These are phyloP conservation scores for Champsocephalus gunnari DNA, from an alignment of 2,797 vertebrate species.

Conservation along the genomic window DNA sequence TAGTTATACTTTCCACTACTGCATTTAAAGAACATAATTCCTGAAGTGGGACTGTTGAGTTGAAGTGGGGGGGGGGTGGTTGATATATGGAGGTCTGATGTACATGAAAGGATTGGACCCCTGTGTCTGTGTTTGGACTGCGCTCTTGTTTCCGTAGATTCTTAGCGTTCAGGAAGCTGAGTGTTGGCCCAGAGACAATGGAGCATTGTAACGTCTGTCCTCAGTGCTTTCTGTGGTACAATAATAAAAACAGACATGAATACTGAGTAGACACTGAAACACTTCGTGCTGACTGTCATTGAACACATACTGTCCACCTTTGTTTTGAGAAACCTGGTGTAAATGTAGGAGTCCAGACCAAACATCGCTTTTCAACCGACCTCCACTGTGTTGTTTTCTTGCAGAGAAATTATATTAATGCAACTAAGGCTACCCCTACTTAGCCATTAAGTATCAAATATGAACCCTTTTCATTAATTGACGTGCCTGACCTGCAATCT, in stretches of 20 bases:
- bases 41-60: constrained; percentile 14
- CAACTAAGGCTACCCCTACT: neutral
- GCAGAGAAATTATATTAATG: neutral
- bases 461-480: neutral
- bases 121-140: constrained; percentile 65
- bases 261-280: constrained; percentile 25
- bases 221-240: constrained; percentile 58
- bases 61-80: neutral
- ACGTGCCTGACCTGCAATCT: too few relatives aligned
- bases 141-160: constrained; percentile 65
- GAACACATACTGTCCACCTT: constrained; percentile 21
- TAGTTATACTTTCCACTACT: too few relatives aligned
- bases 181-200: constrained; percentile 72
- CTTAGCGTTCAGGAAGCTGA: constrained; percentile 67
- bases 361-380: neutral
- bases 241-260: constrained; percentile 25
- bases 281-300: constrained; percentile 8
- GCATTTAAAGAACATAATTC: constrained; percentile 15
- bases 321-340: constrained; percentile 42
- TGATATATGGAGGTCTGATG: constrained; percentile 29
- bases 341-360: constrained; percentile 43
- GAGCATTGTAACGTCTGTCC: constrained; percentile 67
- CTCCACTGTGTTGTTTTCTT: neutral
- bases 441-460: neutral
- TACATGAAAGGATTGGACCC: constrained; percentile 40